phyloP scores from a whole-genome alignment of 2,797 vertebrate genomes.

The Chelon labrosus region DNA sequence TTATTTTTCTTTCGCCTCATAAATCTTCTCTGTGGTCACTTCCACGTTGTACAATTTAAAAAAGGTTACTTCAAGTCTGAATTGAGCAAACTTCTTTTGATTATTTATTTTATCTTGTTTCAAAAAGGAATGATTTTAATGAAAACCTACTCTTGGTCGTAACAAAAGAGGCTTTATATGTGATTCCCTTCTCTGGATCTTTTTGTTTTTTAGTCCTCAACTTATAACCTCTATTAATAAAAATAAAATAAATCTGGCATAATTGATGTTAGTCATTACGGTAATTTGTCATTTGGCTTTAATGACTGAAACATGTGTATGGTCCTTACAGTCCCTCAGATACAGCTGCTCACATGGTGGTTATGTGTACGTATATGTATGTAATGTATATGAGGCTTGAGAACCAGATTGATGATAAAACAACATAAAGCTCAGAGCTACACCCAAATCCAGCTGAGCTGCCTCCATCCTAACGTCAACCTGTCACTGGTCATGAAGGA shows the following conservation, averaged over 20 bases:
- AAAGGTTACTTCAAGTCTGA: too few relatives aligned
- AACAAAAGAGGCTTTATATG: too few relatives aligned
- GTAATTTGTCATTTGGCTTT: not conserved
- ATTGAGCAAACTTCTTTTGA: too few relatives aligned
- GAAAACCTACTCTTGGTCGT: too few relatives aligned
- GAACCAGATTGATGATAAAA: slow-evolving; percentile 36
- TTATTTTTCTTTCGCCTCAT: too few relatives aligned
- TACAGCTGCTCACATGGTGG: not conserved
- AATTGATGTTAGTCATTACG: slow-evolving; percentile 4
- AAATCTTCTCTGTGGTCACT: too few relatives aligned
- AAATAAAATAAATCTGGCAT: not conserved
- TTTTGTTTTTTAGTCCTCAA: too few relatives aligned
- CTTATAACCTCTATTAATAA: too few relatives aligned
- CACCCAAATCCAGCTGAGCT: slow-evolving; percentile 37
- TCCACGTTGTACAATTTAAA: too few relatives aligned
- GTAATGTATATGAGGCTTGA: slow-evolving; percentile 10
- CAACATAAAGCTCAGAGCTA: slow-evolving; percentile 7
- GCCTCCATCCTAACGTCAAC: slow-evolving; percentile 1
- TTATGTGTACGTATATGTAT: not conserved
- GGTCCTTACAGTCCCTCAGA: not conserved
- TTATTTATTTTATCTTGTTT: too few relatives aligned
- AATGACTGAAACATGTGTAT: not conserved
- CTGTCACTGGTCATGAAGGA: slow-evolving; percentile 26
- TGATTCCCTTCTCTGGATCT: too few relatives aligned
- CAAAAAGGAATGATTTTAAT: too few relatives aligned